Conservation (phyloP, 1,140 invertebrate genomes). For the Meloidogyne floridensis region DNA sequence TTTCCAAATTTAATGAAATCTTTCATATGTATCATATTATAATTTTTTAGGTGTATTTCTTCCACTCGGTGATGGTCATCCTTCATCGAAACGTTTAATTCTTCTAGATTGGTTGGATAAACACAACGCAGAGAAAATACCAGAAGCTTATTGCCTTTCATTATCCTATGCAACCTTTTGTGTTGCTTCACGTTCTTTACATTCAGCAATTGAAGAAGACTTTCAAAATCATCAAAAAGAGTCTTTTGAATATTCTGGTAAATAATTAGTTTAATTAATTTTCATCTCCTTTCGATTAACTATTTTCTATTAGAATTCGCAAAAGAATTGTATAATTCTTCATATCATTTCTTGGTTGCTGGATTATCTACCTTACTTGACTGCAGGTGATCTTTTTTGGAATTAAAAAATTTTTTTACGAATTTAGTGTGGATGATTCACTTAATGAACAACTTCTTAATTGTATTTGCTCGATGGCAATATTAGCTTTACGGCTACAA, state of each 20-base stretch:
- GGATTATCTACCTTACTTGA: conserved; percentile 87
- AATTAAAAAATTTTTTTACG: conserved; percentile 15
- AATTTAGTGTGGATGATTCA: conserved; percentile 82
- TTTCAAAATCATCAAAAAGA: conserved; percentile 28
- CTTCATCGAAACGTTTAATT: conserved; percentile 48
- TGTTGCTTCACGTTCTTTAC: conserved; percentile 73
- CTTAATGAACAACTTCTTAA: conserved; percentile 85
- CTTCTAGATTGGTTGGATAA: conserved; percentile 88
- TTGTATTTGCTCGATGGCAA: conserved; percentile 82
- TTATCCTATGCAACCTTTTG: conserved; percentile 87
- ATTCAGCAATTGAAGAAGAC: conserved; percentile 49
- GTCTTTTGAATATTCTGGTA: neutral
- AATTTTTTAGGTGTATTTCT: conserved; percentile 41
- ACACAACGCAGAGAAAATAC: conserved; percentile 84
- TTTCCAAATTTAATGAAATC: too few relatives aligned
- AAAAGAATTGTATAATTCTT: conserved; percentile 83
- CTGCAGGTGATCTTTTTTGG: conserved; percentile 73
- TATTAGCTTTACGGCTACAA: conserved; percentile 77
- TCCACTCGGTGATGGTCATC: conserved; percentile 47
- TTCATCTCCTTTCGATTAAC: conserved; percentile 16
- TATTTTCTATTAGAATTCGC: conserved; percentile 70
- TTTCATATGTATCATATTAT: neutral
- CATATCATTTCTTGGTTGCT: conserved; percentile 89
- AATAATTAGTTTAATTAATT: neutral
- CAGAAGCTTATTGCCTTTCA: conserved; percentile 92